Base-by-base conservation (phyloP, 2,797 vertebrate genomes). In the Tapirus indicus region DNA sequence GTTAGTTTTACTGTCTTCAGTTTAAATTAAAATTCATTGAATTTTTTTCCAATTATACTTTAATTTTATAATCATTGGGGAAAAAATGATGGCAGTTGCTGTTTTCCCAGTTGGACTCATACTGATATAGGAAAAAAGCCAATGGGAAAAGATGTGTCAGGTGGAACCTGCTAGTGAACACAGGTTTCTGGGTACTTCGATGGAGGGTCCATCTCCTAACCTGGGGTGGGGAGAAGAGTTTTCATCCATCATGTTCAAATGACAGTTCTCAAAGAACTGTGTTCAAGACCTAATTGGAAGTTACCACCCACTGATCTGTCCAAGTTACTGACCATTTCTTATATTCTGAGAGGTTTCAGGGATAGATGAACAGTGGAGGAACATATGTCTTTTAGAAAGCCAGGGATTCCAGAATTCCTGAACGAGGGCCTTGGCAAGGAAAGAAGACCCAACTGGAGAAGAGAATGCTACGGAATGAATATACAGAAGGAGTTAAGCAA, bases 1-100 rank as follows among this genome's bases (percentile, higher is more conserved):
- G 29, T 93, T 87, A 92, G 75, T 72, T 89, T 97, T 58, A 75
- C 35, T 94, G 35, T 86, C 82, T 90, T 86, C 35, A 64, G 82
- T 71, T 92, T 94, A 93, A 88, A 88, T 91, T 71, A 38, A 92
- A 75, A 75, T 84, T 90, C 16, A 77, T 35, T 93, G 54, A 38
- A 41, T 64, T 71, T 71, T 69, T 74, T 75, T 58, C 62, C 54
- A 80, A 23, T n/a, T 83, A 85, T 47, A 17, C 68, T 69, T 95
- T 60, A 85, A 80, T 91, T 97, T 94, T 87, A 74, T 79, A 82
- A 58, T 82, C 38, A 87, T 72, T 35, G 1, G 35, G 35, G 54
- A 27, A n/a, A 52, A 87, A 32, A 41, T 68, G 29, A 56, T 7
- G 7, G 11, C 52, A 25, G 8, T 66, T 91, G 82, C 62, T 86